Conservation (phyloP, 2,888 invertebrate species). For the Coronaproctus castanopsis region DNA sequence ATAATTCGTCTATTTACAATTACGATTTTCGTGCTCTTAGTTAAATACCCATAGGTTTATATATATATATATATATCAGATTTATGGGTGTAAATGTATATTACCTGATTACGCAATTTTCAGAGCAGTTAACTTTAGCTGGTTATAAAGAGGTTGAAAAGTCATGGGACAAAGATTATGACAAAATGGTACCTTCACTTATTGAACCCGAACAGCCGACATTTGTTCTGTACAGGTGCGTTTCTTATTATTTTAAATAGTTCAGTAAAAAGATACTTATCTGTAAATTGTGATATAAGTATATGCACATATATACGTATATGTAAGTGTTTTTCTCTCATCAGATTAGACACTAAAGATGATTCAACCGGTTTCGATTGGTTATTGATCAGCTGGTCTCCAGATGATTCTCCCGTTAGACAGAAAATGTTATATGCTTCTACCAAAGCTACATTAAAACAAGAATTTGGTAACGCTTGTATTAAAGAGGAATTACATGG, state of each 20-base stretch:
- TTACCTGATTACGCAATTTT: too few species aligned
- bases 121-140: constrained; percentile 53
- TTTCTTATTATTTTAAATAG: background rate
- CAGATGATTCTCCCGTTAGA: constrained; percentile 72
- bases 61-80: too few species aligned
- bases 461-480: constrained; percentile 83
- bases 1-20: background rate
- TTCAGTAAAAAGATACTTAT: background rate
- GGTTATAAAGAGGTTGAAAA: constrained; percentile 43
- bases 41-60: too few species aligned
- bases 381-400: constrained; percentile 85
- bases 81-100: too few species aligned
- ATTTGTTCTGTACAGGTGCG: constrained; percentile 65
- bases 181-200: constrained; percentile 46
- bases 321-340: background rate
- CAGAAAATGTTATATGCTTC: constrained; percentile 97
- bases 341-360: constrained; percentile 52
- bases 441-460: constrained; percentile 88
- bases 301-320: background rate
- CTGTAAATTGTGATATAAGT: background rate
- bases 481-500: constrained; percentile 90
- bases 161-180: constrained; percentile 71
- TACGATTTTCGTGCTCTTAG: too few species aligned
- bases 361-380: constrained; percentile 66
- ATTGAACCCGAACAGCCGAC: constrained; percentile 67